Percentiles rank a stretch among this genome's conserved stretches.
phyloP scores from a whole-genome alignment of 2,113 vertebrate genomes.

The Sebastes schlegelii region DNA sequence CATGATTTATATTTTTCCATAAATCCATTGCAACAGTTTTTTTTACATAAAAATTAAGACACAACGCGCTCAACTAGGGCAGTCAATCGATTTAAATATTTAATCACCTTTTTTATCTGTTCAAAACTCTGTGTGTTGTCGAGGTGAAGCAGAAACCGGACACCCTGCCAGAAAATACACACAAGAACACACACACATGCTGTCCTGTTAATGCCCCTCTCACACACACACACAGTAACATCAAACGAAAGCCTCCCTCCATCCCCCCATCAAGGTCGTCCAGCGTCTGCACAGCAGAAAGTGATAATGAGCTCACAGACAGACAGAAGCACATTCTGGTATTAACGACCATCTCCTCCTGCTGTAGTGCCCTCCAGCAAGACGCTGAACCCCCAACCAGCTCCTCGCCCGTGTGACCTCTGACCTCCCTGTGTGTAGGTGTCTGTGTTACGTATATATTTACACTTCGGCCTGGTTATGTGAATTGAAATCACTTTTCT shows the following conservation, averaged over 20 bases:
- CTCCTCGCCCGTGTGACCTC: not conserved
- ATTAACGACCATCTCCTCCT: not conserved
- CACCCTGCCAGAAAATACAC: not conserved
- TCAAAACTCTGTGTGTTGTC: not conserved
- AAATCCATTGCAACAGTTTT: no score
- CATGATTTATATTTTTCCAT: no score
- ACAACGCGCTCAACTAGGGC: no score
- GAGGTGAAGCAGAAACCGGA: constrained; percentile 16
- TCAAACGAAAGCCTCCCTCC: constrained; percentile 2
- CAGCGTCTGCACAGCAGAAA: not conserved
- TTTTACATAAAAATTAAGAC: no score
- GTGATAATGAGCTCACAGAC: not conserved
- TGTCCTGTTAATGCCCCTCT: no score
- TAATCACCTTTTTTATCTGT: no score
- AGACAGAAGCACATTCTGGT: not conserved
- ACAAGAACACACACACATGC: constrained; percentile 5
- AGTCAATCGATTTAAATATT: no score
- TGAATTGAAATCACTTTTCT: no score
- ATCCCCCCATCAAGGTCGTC: constrained; percentile 43
- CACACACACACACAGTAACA: not conserved
- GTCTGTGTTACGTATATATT: no score
- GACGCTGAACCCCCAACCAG: not conserved
- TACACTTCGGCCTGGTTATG: no score
- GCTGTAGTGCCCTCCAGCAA: not conserved
- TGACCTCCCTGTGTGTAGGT: not conserved